These are phyloP conservation scores for Fistularia commersonii DNA, from an alignment of 2,797 vertebrate genomes.

Conservation along the genomic window DNA sequence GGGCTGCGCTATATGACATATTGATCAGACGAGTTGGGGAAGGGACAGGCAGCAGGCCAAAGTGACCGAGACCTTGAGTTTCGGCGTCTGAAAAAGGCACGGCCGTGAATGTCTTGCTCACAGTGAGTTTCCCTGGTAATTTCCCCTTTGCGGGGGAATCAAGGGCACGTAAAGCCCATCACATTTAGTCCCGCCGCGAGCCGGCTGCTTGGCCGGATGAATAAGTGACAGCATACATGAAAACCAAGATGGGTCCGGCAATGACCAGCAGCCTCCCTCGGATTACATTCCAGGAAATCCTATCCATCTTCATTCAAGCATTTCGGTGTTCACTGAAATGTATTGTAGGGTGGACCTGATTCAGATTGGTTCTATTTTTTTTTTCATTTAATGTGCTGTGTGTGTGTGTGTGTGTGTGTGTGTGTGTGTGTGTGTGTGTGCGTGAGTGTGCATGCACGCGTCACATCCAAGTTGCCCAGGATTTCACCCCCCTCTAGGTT, in stretches of 20 bases:
- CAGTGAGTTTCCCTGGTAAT: slow-evolving; percentile 61
- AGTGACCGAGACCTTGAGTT: slow-evolving; percentile 70
- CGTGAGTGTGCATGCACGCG: slow-evolving; percentile 28
- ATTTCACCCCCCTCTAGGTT: slow-evolving; percentile 11
- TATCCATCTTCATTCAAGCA: slow-evolving; percentile 71
- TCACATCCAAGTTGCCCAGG: slow-evolving; percentile 30
- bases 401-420: slow-evolving; percentile 30
- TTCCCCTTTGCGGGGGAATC: slow-evolving; percentile 63
- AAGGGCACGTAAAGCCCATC: slow-evolving; percentile 65
- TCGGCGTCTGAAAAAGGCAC: slow-evolving; percentile 62
- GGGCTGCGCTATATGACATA: slow-evolving; percentile 62
- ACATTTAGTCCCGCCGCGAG: slow-evolving; percentile 46
- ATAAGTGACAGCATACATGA: slow-evolving; percentile 57
- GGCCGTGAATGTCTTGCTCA: slow-evolving; percentile 53
- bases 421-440: too few relatives aligned
- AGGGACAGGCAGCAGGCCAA: slow-evolving; percentile 31
- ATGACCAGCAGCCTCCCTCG: slow-evolving; percentile 51
- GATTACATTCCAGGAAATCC: slow-evolving; percentile 65
- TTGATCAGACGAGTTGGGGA: slow-evolving; percentile 63
- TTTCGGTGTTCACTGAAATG: slow-evolving; percentile 62
- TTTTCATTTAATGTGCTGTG: too few relatives aligned
- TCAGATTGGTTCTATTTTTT: slow-evolving; percentile 62
- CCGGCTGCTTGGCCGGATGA: slow-evolving; percentile 46
- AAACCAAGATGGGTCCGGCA: slow-evolving; percentile 57
- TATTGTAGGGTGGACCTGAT: slow-evolving; percentile 46